Evolutionary conservation across 1,140 invertebrate genomes (phyloP).

Genomic region (Sitobion miscanthi): DNA sequence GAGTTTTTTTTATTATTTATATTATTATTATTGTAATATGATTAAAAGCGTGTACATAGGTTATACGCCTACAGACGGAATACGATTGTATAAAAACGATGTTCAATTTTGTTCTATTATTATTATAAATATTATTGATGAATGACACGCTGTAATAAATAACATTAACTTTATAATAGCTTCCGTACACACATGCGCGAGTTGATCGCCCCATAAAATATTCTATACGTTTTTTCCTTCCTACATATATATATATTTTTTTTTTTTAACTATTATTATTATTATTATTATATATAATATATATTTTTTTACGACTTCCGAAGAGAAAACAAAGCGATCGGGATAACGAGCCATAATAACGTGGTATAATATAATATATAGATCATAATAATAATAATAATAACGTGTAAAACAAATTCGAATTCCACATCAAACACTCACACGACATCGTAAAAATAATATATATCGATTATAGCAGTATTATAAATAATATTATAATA

Average conservation of each 20-base stretch:
- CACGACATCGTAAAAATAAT: neutral
- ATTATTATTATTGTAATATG: neutral
- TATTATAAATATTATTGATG: constrained; percentile 32
- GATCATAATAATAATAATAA: neutral
- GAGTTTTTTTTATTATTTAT: neutral
- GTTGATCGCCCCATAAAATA: constrained; percentile 26
- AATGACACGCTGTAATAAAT: constrained; percentile 21
- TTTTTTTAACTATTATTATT: neutral
- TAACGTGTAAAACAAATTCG: neutral
- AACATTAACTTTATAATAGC: constrained; percentile 34
- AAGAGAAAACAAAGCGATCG: neutral
- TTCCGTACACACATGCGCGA: neutral
- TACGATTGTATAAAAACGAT: constrained; percentile 23
- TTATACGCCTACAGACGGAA: neutral
- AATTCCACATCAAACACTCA: neutral
- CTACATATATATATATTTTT: neutral
- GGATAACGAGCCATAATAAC: neutral
- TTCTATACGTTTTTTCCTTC: constrained; percentile 28
- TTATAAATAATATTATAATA: neutral
- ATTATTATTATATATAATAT: constrained; percentile 11
- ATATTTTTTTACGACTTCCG: neutral
- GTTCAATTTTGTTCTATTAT: neutral
- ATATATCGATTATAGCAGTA: too few relatives aligned
- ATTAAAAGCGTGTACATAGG: neutral
- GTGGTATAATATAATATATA: neutral